phyloP scores from a whole-genome alignment of 2,113 vertebrate species.

The Ariopsis seemanni region DNA sequence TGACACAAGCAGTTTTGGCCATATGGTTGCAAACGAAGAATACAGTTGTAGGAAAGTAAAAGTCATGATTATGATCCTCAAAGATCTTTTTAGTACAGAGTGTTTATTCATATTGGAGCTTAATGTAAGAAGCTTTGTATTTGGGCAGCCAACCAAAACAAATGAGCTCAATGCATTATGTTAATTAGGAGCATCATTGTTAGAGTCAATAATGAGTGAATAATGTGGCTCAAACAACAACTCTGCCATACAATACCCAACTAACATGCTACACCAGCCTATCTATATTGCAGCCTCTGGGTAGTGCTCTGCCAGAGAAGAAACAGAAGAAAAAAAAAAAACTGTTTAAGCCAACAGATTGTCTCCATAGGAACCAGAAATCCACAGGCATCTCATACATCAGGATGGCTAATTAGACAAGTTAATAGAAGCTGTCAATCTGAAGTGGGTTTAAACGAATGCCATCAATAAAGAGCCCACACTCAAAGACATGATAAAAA shows the following conservation, averaged over 20 bases:
- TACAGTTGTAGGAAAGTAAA: not conserved
- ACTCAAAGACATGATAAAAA: slow-evolving; percentile 31
- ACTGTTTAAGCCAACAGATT: slow-evolving; percentile 8
- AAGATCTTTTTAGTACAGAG: not conserved
- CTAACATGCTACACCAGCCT: too few relatives aligned
- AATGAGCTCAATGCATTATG: not conserved
- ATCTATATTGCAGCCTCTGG: not conserved
- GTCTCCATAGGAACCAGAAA: slow-evolving; percentile 9
- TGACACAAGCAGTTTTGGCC: too few relatives aligned
- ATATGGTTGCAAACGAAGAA: too few relatives aligned
- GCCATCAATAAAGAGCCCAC: slow-evolving; percentile 39
- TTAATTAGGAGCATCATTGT: slow-evolving; percentile 4
- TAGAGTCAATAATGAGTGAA: not conserved
- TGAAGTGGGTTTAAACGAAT: slow-evolving; percentile 44
- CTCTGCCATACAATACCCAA: not conserved
- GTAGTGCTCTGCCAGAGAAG: not conserved
- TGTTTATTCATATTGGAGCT: not conserved
- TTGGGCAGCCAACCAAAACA: not conserved
- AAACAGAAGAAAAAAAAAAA: not conserved
- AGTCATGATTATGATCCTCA: not conserved
- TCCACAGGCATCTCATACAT: slow-evolving; percentile 33
- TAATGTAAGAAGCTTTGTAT: not conserved
- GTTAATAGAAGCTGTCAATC: slow-evolving; percentile 43
- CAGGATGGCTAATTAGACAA: slow-evolving; percentile 38
- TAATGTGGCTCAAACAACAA: not conserved